Evolutionary conservation across 2,797 vertebrate genomes (phyloP).

Genomic region (Neosalanx taihuensis): DNA sequence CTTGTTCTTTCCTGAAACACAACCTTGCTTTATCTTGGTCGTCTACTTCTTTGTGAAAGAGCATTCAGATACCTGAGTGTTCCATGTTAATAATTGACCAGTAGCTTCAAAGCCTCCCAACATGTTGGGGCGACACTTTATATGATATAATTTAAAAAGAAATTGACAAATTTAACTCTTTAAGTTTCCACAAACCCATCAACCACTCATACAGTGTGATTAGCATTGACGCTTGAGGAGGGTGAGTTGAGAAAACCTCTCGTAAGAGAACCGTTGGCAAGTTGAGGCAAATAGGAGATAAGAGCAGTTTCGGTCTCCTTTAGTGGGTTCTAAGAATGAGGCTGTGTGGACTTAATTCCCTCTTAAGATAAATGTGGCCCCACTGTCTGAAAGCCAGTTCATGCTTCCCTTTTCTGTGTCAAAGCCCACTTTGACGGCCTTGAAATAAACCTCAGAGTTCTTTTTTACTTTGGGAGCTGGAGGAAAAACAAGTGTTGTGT

Average conservation of each 20-base stretch:
- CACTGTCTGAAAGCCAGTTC: conserved; percentile 60
- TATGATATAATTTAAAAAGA: conserved; percentile 51
- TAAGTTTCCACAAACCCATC: conserved; percentile 59
- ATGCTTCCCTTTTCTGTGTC: conserved; percentile 47
- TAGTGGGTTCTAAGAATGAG: conserved; percentile 64
- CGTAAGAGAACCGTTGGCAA: conserved; percentile 65
- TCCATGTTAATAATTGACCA: conserved; percentile 71
- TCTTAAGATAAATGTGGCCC: conserved; percentile 63
- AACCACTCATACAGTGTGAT: conserved; percentile 64
- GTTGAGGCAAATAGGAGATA: conserved; percentile 64
- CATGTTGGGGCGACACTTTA: conserved; percentile 55
- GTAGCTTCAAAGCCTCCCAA: conserved; percentile 54
- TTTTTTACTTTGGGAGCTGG: conserved; percentile 70
- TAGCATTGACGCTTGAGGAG: conserved; percentile 46
- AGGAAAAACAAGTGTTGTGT: conserved; percentile 69
- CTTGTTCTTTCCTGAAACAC: conserved; percentile 52
- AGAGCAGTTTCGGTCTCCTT: conserved; percentile 62
- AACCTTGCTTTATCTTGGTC: conserved; percentile 67
- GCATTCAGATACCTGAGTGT: conserved; percentile 64
- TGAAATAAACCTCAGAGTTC: conserved; percentile 64
- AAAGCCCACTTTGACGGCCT: conserved; percentile 63
- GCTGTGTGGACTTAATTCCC: conserved; percentile 65
- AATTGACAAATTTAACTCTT: conserved; percentile 66
- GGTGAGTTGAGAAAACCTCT: conserved; percentile 54
- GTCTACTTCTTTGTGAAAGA: conserved; percentile 43